Base-by-base conservation (phyloP, 1,140 invertebrate genomes). In the Drosophila obscura region DNA sequence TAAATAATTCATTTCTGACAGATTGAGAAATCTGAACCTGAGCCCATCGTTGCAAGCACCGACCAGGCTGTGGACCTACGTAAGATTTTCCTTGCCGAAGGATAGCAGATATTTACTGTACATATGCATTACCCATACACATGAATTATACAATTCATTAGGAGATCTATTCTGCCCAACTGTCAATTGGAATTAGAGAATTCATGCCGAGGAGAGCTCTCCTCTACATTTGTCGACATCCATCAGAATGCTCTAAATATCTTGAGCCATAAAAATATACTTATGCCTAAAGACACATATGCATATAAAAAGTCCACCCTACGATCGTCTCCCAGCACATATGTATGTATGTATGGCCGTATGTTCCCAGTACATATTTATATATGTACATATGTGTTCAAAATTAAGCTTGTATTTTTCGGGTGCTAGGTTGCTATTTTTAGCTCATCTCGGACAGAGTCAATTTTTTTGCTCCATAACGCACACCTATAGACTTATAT, bases 341-440 rank as follows among this genome's bases (percentile, higher is more conserved):
- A 48, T 43, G 45, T 24, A 46, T 35, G 22, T 24, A 24, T 35
- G 22, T 28, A 31, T 58, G 9, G 52, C n/a, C 59, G 56, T 77
- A 64, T 41, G 53, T 49, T 72, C 49, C 59, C 46, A 64, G 74
- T 56, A 72, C 39, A 77, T 77, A 77, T 63, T 16, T 64, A 28
- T 64, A 73, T 64, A 59, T 61, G 41, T 67, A 68, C 48, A 31
- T 74, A 26, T 60, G 49, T 64, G 49, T 66, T 58, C 57, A 58
- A 41, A 66, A 65, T 74, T 75, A 63, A 61, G 73, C 73, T 75
- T 68, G 73, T 76, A 77, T 77, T 76, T 76, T 68, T 76, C 52
- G 73, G 80, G 57, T 87, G 81, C 81, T 82, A 85, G 76, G 31
- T 67, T 56, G 77, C 83, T 85, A 85, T 85, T 85, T 85, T 72